These are phyloP conservation scores for Calliphora vicina DNA, from an alignment of 1,140 invertebrate species.

Conservation along the genomic window DNA sequence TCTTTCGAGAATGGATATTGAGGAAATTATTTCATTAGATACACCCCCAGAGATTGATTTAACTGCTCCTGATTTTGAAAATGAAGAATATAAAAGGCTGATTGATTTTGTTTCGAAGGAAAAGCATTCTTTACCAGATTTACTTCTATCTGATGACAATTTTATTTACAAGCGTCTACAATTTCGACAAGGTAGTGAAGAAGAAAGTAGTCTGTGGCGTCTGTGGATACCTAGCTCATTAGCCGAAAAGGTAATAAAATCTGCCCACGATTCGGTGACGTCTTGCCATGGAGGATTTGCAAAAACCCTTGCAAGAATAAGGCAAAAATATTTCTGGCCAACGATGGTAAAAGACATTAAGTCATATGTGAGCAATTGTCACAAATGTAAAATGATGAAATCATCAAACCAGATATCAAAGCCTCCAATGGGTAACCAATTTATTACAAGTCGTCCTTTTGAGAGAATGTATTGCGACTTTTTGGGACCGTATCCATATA, in stretches of 20 bases:
- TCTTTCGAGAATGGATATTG: not conserved
- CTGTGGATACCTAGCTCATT: not conserved
- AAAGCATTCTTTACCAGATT: not conserved
- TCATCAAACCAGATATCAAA: not conserved
- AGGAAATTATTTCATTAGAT: not conserved
- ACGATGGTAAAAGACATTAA: not conserved
- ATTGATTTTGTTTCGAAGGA: not conserved
- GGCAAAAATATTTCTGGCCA: not conserved
- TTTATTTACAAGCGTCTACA: not conserved
- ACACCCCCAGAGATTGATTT: not conserved
- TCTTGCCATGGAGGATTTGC: not conserved
- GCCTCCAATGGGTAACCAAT: not conserved
- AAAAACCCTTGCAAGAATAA: not conserved
- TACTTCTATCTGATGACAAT: not conserved
- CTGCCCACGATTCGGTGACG: not conserved
- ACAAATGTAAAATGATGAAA: not conserved
- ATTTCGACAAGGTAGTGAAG: not conserved
- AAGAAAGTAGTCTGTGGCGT: not conserved
- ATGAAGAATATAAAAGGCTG: not conserved
- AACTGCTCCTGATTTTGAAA: not conserved
- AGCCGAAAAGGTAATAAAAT: not conserved
- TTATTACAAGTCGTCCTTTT: not conserved
- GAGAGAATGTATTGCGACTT: not conserved
- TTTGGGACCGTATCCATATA: not conserved
- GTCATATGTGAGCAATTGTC: not conserved